Evolutionary conservation across 2,797 vertebrate species (phyloP), one percentile per base, ranked within the genome.

Genomic region (Malacoctenus gilli): DNA sequence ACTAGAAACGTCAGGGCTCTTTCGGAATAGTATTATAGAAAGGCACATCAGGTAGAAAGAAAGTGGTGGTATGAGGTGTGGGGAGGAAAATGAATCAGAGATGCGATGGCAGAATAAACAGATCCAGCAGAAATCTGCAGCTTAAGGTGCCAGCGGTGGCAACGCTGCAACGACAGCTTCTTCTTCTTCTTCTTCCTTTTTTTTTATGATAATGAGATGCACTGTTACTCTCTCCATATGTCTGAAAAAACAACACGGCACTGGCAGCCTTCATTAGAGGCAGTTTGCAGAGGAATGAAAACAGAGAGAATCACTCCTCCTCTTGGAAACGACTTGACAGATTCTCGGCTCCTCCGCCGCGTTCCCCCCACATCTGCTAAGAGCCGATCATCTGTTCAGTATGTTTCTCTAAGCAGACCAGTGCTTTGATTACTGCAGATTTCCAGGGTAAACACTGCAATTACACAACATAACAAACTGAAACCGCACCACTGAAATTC

Each of bases 231-330:
- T 76, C 65, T 58, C 77, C 72, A 69, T 79, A 80, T 75, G 73
- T 79, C 71, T 68, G 73, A 46, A 75, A 70, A 79, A 49, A 79
- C 74, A 61, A 63, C 75, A 63, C 50, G 59, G 69, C 70, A 54
- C 77, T 81, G 79, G 72, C 84, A 72, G 71, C 68, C 83, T 85
- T 89, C 82, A 84, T 88, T 85, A 88, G 46, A 80, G 75, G 59
- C 50, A 47, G 81, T 85, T 88, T 77, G 83, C 80, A 72, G 69
- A 43, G 22, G 56, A 47, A 65, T 48, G 49, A 68, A 64, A 40
- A 52, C 37, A 59, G 59, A 52, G 62, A 62, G 21, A 49, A 68
- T 68, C 79, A 67, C 54, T 72, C 63, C 68, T 72, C 54, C 49
- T 73, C 52, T 67, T 59, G 59, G 76, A 87, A 85, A 87, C 57